A percentile compares a stretch with the other conserved stretches of the same genome.
Conservation (phyloP, 92 coral and sea anemone genomes). For the Parazoanthus atlanticus region DNA sequence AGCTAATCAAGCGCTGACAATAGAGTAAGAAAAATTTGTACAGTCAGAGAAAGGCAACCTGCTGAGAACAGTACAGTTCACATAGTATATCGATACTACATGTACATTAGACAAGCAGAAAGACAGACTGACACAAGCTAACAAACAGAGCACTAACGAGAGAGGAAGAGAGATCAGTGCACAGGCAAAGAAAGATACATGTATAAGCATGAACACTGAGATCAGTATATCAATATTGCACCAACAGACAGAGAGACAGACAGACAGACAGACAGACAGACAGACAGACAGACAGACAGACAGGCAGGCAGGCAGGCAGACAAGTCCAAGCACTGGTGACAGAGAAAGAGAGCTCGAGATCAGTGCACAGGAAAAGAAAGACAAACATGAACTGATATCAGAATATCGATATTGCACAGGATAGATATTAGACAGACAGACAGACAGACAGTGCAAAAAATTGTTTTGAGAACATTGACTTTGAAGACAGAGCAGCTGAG, state of each 20-base stretch:
- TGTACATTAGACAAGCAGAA: neutral
- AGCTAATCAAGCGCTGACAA: neutral
- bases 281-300: neutral
- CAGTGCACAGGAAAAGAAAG: neutral
- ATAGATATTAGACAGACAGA: neutral
- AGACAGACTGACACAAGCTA: conserved; percentile 42
- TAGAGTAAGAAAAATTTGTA: neutral
- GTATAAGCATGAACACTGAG: too few species aligned
- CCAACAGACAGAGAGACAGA: neutral
- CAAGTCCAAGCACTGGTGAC: too few species aligned
- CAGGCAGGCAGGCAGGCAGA: neutral
- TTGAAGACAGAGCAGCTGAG: conserved; percentile 72
- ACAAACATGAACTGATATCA: neutral
- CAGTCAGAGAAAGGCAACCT: neutral
- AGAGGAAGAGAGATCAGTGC: conserved; percentile 24
- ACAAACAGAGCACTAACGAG: conserved; percentile 78
- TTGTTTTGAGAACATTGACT: too few species aligned
- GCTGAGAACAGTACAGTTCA: neutral
- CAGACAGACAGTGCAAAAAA: conserved; percentile 44
- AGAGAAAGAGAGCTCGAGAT: neutral
- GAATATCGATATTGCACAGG: too few species aligned
- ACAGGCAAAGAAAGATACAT: neutral
- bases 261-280: conserved; percentile 41
- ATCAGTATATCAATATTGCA: conserved; percentile 68
- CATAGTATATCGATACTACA: too few species aligned